phyloP scores from a whole-genome alignment of 1,140 invertebrate species.

The Triops longicaudatus region DNA sequence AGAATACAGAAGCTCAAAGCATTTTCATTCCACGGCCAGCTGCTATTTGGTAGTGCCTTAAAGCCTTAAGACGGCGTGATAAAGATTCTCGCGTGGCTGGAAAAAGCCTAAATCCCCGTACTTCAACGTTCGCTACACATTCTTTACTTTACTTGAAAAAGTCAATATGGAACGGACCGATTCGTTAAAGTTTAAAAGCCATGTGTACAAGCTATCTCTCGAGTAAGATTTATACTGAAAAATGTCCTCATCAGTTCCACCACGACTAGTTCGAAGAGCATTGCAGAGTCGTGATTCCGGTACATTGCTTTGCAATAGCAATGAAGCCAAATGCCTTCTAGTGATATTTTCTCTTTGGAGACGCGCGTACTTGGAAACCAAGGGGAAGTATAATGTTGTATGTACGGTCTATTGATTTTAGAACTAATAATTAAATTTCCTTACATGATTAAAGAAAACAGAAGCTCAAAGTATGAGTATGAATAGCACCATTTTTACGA shows the following conservation, averaged over 20 bases:
- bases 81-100: too few species aligned
- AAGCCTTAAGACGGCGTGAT: neutral
- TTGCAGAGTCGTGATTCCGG: neutral
- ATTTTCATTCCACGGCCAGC: neutral
- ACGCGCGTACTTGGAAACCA: too few species aligned
- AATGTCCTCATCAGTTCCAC: neutral
- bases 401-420: neutral
- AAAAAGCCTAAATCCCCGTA: too few species aligned
- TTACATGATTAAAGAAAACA: neutral
- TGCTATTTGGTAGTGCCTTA: neutral
- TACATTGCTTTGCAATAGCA: neutral
- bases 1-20: neutral
- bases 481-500: too few species aligned
- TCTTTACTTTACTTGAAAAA: neutral
- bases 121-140: too few species aligned
- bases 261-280: neutral
- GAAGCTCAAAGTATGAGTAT: too few species aligned
- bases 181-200: neutral
- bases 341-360: too few species aligned
- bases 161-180: neutral
- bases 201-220: neutral
- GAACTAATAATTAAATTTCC: neutral
- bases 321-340: too few species aligned
- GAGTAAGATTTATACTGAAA: neutral
- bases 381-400: too few species aligned